A percentile compares a stretch with the other conserved stretches of the same genome.
phyloP scores from a whole-genome alignment of 2,113 vertebrate genomes.

The Tinamus guttatus region DNA sequence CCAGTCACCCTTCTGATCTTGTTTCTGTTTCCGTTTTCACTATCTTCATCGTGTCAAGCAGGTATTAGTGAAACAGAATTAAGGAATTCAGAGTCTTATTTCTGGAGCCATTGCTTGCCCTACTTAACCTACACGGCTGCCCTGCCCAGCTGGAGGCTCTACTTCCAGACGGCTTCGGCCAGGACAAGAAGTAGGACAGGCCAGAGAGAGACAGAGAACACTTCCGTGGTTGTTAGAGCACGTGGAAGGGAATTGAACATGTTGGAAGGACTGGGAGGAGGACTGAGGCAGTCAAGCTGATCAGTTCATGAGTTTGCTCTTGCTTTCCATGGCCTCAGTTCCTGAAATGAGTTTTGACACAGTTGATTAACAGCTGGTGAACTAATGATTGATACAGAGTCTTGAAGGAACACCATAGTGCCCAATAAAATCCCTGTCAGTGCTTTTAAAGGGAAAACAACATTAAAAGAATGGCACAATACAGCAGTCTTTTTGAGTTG shows the following conservation, averaged over 20 bases:
- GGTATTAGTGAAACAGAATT: background rate
- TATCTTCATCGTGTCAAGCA: background rate
- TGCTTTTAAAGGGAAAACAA: background rate
- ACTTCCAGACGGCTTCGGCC: background rate
- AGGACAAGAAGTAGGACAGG: constrained; percentile 24
- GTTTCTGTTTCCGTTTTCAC: background rate
- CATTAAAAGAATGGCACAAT: background rate
- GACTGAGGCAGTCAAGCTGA: background rate
- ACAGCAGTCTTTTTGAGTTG: background rate
- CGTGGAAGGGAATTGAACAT: background rate
- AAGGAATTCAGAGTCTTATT: background rate
- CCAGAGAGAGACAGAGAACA: constrained; percentile 22
- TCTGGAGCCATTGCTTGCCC: background rate
- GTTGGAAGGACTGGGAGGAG: background rate
- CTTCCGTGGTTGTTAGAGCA: background rate
- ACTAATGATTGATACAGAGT: background rate
- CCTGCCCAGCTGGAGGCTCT: background rate
- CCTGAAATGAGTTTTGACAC: background rate
- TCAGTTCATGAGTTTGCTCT: background rate
- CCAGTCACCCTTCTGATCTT: background rate
- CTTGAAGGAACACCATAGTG: background rate
- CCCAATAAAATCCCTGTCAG: background rate
- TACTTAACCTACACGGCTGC: background rate
- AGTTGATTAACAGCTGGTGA: background rate
- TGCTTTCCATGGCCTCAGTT: background rate